Conservation (phyloP, 1,140 invertebrate genomes). For the Lepidurus apus region DNA sequence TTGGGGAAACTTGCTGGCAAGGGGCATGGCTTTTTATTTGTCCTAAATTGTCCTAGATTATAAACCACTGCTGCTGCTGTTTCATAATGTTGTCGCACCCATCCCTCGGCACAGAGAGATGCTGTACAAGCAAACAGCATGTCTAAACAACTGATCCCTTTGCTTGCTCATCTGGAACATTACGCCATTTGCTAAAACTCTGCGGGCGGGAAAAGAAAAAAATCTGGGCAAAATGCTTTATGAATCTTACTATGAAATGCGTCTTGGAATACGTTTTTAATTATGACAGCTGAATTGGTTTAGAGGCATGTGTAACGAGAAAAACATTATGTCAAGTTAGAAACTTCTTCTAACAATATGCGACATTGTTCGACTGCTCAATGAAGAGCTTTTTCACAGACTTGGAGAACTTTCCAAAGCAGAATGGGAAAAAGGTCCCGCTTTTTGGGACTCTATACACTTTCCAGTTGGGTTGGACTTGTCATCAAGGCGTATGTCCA, state of each 20-base stretch:
- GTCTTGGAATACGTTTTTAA: too few species aligned
- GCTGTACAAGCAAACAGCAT: constrained; percentile 12
- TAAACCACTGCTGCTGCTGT: constrained; percentile 18
- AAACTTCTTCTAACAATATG: too few species aligned
- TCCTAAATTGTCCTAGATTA: constrained; percentile 14
- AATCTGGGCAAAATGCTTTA: too few species aligned
- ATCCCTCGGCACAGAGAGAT: constrained; percentile 13
- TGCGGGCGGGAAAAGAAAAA: too few species aligned
- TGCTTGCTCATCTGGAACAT: not conserved
- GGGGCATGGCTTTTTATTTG: not conserved
- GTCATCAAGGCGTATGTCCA: constrained; percentile 21
- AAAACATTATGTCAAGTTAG: too few species aligned
- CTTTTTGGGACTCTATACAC: not conserved
- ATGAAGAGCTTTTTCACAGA: not conserved
- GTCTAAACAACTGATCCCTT: not conserved
- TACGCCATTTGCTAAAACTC: not conserved
- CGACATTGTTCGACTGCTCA: too few species aligned
- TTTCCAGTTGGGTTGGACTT: constrained; percentile 1
- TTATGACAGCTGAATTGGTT: too few species aligned
- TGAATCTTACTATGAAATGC: too few species aligned
- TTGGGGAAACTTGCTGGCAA: not conserved
- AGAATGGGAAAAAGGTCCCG: not conserved
- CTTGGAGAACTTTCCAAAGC: not conserved
- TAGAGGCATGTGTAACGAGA: too few species aligned
- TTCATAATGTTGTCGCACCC: constrained; percentile 21